Evolutionary conservation across 2,797 vertebrate species (phyloP).

Genomic region (Hippopotamyrus pictus): DNA sequence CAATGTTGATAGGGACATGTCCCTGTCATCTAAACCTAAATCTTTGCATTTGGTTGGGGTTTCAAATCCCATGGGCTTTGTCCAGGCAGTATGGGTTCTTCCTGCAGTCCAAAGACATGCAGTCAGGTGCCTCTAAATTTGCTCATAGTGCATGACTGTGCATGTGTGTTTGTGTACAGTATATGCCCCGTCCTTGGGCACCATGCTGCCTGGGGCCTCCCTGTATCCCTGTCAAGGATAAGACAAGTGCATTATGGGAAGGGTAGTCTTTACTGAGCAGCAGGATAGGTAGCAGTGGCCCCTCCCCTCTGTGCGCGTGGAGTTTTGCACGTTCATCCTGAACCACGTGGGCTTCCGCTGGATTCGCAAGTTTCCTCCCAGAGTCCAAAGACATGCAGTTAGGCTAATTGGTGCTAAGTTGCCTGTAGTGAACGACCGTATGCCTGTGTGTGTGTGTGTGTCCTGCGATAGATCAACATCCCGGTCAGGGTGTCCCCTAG

Average conservation of each 20-base stretch:
- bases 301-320: not conserved
- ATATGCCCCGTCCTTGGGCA: not conserved
- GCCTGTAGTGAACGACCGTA: not conserved
- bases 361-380: not conserved
- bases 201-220: not conserved
- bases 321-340: not conserved
- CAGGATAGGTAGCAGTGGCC: not conserved
- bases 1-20: not conserved
- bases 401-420: not conserved
- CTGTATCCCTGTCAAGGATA: not conserved
- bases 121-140: not conserved
- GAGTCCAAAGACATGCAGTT: not conserved
- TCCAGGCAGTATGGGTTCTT: not conserved
- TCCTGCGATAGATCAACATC: not conserved
- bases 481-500: not conserved
- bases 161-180: not conserved
- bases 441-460: not conserved
- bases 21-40: not conserved
- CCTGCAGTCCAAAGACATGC: not conserved
- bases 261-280: not conserved
- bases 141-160: not conserved
- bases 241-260: not conserved
- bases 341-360: not conserved
- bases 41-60: not conserved
- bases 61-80: not conserved